These are phyloP conservation scores for Episyrphus balteatus DNA, from an alignment of 1,140 invertebrate species.

Conservation along the genomic window DNA sequence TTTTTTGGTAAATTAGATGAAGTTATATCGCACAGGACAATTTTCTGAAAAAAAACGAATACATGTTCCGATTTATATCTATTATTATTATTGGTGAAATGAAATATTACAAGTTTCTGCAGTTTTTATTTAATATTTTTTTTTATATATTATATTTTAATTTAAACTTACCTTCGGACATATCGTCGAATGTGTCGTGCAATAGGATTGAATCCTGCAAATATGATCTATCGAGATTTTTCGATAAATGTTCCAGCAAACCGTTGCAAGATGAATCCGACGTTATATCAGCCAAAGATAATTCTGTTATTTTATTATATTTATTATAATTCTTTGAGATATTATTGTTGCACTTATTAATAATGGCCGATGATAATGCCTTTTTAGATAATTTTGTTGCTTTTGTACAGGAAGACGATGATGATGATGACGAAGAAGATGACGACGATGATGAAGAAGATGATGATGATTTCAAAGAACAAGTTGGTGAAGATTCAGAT, in stretches of 20 bases:
- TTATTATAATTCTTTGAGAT: too few species aligned
- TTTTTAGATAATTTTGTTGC: not conserved
- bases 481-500: conserved; percentile 1
- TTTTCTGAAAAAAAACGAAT: too few species aligned
- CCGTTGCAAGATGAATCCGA: conserved; percentile 28
- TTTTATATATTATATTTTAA: not conserved
- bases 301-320: too few species aligned
- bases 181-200: conserved; percentile 39
- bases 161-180: conserved; percentile 47
- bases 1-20: too few species aligned
- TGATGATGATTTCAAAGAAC: conserved; percentile 4
- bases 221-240: conserved; percentile 18
- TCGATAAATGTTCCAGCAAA: conserved; percentile 9
- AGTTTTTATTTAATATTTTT: too few species aligned
- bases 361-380: not conserved
- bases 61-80: too few species aligned
- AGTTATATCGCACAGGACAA: too few species aligned
- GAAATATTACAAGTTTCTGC: too few species aligned
- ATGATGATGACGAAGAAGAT: conserved; percentile 1
- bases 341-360: not conserved
- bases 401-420: not conserved
- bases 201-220: conserved; percentile 33
- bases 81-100: too few species aligned
- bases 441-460: conserved; percentile 4
- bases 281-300: too few species aligned